Conservation (phyloP, 2,888 invertebrate genomes). For the Cistogaster globosa region DNA sequence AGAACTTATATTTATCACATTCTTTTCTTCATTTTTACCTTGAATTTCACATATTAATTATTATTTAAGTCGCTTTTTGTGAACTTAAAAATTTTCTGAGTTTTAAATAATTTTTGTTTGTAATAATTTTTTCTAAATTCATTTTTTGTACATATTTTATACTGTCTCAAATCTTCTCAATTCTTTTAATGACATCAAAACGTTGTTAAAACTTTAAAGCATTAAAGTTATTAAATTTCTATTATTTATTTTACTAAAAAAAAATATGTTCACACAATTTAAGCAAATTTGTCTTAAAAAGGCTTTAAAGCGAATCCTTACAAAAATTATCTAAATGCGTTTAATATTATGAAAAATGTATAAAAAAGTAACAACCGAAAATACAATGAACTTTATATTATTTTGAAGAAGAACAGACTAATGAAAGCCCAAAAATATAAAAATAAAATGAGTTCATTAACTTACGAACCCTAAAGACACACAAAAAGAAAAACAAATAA, state of each 20-base stretch:
- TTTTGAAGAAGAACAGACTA: constrained; percentile 47
- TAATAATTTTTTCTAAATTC: no score
- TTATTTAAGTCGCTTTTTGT: no score
- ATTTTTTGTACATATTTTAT: no score
- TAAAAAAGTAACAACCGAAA: constrained; percentile 27
- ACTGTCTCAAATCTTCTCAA: no score
- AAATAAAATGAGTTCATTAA: constrained; percentile 70
- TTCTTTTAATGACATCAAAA: no score
- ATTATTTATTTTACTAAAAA: not conserved
- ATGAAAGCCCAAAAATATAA: constrained; percentile 58
- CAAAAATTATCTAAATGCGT: constrained; percentile 49
- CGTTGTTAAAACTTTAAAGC: no score
- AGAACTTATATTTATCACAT: no score
- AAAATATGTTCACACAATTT: constrained; percentile 31
- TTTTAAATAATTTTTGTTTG: no score
- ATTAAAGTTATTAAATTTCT: no score
- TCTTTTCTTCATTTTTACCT: no score
- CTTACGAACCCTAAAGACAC: constrained; percentile 69
- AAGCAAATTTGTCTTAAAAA: constrained; percentile 1
- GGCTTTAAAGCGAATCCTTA: constrained; percentile 48
- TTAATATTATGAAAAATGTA: constrained; percentile 60
- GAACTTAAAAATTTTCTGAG: no score
- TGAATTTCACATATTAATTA: no score
- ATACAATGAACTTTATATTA: constrained; percentile 67
- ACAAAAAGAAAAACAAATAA: constrained; percentile 47